These are phyloP conservation scores for Anaspis maculata DNA, from an alignment of 2,888 invertebrate genomes.

Conservation along the genomic window DNA sequence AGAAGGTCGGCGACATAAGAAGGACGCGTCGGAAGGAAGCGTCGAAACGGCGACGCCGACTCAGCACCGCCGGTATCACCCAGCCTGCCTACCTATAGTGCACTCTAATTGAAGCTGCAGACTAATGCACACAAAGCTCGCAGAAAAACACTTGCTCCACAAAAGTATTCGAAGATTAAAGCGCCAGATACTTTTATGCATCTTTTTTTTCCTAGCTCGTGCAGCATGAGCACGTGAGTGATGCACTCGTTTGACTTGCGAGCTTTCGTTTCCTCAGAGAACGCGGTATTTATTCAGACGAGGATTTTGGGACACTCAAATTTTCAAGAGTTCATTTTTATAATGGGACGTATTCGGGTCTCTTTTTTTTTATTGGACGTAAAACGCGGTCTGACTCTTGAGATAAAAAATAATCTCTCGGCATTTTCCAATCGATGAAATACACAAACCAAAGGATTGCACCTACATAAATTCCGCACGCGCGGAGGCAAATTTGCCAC, in stretches of 20 bases:
- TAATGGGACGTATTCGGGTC: not conserved
- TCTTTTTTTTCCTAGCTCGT: constrained; percentile 16
- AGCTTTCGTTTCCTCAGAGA: constrained; percentile 10
- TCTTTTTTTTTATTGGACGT: not conserved
- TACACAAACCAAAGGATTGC: too few relatives aligned
- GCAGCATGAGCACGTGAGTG: constrained; percentile 16
- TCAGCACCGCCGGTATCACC: constrained; percentile 8
- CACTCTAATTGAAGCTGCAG: constrained; percentile 31
- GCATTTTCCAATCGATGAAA: not conserved
- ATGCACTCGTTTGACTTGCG: constrained; percentile 16
- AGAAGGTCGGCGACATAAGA: too few relatives aligned
- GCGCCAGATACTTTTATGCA: constrained; percentile 28
- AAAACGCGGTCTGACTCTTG: not conserved
- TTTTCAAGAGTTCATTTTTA: too few relatives aligned
- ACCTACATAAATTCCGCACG: too few relatives aligned
- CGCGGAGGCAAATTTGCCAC: too few relatives aligned
- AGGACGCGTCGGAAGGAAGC: constrained; percentile 12
- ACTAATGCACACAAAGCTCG: constrained; percentile 27
- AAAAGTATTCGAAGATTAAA: constrained; percentile 31
- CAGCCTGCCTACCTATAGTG: constrained; percentile 19
- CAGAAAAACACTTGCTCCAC: constrained; percentile 28
- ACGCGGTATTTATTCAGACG: constrained; percentile 11
- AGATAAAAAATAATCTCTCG: too few relatives aligned
- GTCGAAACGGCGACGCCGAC: constrained; percentile 2
- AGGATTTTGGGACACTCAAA: too few relatives aligned